phyloP scores from a whole-genome alignment of 2,113 vertebrate genomes.

The Ahaetulla prasina region DNA sequence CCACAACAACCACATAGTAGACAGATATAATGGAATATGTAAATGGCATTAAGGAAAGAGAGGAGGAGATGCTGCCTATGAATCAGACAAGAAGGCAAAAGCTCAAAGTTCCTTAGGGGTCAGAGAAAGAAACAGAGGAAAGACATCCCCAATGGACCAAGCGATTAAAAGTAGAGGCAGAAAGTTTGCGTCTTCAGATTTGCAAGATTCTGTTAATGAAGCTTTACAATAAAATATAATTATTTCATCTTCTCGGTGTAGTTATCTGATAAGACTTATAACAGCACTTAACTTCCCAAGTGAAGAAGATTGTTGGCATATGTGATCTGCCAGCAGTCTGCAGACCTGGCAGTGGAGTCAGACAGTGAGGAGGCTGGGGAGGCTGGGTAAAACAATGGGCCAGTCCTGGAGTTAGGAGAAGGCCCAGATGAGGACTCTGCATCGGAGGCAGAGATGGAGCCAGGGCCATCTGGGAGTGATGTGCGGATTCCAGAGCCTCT shows the following conservation, averaged over 20 bases:
- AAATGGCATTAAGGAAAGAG: background rate
- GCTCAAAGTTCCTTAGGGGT: background rate
- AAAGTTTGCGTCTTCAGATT: background rate
- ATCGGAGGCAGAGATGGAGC: too few relatives aligned
- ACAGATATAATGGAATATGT: background rate
- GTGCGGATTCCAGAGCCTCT: too few relatives aligned
- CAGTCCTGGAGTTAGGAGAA: too few relatives aligned
- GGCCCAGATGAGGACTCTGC: too few relatives aligned
- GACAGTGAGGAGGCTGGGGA: too few relatives aligned
- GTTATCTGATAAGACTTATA: background rate
- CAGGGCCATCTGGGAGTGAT: too few relatives aligned
- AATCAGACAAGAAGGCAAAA: background rate
- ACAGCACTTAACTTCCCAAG: background rate
- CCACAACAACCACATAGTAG: background rate
- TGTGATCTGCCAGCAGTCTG: too few relatives aligned
- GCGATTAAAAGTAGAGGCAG: background rate
- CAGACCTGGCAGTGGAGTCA: too few relatives aligned
- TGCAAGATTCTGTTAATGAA: background rate
- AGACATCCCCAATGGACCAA: background rate
- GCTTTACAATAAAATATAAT: background rate
- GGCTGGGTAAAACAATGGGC: too few relatives aligned
- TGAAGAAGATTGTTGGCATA: background rate
- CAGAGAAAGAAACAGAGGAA: background rate
- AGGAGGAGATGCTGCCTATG: background rate
- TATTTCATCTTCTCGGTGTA: background rate